A percentile compares a stretch with the other conserved stretches of the same genome.
These are phyloP conservation scores for Akabosia matsudoensis DNA, from an alignment of 1,140 invertebrate species.

Conservation along the genomic window DNA sequence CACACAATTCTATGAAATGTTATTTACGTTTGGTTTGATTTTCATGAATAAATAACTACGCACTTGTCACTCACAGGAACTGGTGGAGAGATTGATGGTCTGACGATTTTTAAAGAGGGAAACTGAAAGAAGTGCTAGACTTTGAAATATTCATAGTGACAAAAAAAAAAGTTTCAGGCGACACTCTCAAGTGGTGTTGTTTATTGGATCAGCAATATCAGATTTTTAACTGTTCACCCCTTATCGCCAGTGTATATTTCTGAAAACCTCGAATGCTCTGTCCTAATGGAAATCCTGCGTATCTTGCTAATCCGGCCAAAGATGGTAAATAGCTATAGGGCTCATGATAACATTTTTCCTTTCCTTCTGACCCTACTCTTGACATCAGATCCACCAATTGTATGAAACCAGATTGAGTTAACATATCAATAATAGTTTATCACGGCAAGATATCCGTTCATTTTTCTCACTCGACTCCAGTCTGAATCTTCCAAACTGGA, in stretches of 20 bases:
- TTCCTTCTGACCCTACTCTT: not conserved
- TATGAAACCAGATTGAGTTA: not conserved
- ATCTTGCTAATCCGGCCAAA: not conserved
- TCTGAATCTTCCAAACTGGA: not conserved
- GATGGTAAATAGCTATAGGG: not conserved
- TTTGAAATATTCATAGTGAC: slow-evolving; percentile 3
- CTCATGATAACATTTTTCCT: not conserved
- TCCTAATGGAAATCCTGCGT: slow-evolving; percentile 15
- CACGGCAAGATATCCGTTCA: no score
- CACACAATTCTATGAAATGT: not conserved
- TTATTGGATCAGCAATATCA: not conserved
- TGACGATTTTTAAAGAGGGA: slow-evolving; percentile 1
- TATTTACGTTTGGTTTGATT: not conserved
- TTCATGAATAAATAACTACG: slow-evolving; percentile 3
- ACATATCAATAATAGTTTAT: not conserved
- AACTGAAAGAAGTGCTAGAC: not conserved
- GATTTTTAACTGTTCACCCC: not conserved
- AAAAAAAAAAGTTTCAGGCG: no score
- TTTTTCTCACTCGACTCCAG: not conserved
- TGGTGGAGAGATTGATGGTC: slow-evolving; percentile 16
- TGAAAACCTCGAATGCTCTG: not conserved
- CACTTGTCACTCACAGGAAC: not conserved
- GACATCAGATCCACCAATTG: not conserved
- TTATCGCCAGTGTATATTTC: not conserved
- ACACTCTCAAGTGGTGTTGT: no score